These are phyloP conservation scores for Drosophila nr. medialis DNA, from an alignment of 2,888 invertebrate genomes.

Conservation along the genomic window DNA sequence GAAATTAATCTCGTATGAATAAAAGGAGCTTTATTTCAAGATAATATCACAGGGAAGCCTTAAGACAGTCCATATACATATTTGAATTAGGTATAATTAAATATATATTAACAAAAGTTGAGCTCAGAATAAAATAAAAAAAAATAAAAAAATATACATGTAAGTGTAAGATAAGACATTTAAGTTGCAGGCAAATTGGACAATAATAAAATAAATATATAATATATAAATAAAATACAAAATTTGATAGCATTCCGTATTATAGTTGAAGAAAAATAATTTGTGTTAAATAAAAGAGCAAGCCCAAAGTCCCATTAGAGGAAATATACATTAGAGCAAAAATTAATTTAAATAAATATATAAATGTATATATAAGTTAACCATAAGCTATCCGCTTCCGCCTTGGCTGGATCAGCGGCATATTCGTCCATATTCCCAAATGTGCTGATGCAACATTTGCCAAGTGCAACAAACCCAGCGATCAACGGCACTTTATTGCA, in stretches of 20 bases:
- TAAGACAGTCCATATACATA: not conserved
- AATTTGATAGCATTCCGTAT: not conserved
- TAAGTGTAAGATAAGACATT: no score
- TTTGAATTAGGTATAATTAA: not conserved
- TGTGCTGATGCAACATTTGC: no score
- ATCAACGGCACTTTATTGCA: no score
- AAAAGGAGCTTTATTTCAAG: not conserved
- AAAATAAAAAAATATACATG: no score
- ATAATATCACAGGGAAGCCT: not conserved
- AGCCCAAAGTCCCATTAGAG: not conserved
- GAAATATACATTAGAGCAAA: not conserved
- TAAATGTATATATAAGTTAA: not conserved
- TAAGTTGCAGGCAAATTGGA: not conserved
- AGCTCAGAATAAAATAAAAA: not conserved
- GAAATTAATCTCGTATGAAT: not conserved
- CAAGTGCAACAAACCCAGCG: no score
- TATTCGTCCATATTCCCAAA: no score
- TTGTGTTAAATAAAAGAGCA: not conserved
- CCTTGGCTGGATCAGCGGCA: no score
- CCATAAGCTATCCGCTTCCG: no score
- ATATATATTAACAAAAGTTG: not conserved
- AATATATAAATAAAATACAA: no score
- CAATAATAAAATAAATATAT: no score
- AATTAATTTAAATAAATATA: not conserved
- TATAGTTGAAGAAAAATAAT: not conserved